Percentiles rank a stretch among this genome's conserved stretches.
These are phyloP conservation scores for Thalassoma bifasciatum DNA, from an alignment of 2,113 vertebrate species.

Conservation along the genomic window DNA sequence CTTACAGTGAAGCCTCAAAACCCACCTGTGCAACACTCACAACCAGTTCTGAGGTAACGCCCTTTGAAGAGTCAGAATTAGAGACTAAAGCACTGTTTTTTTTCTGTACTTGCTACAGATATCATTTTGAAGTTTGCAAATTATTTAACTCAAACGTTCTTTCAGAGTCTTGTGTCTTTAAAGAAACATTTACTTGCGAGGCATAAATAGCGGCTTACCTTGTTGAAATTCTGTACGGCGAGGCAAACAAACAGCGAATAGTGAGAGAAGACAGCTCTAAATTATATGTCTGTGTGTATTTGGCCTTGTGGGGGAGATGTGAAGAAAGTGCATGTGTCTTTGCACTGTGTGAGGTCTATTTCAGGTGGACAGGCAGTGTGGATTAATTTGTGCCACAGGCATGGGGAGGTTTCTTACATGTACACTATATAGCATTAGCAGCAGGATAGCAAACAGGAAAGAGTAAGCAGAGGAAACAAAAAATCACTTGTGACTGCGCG, in stretches of 20 bases:
- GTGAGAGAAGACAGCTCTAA: slow-evolving; percentile 35
- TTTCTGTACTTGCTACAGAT: slow-evolving; percentile 21
- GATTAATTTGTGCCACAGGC: slow-evolving; percentile 86
- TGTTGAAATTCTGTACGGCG: slow-evolving; percentile 48
- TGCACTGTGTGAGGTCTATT: slow-evolving; percentile 44
- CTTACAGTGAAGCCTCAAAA: slow-evolving; percentile 13
- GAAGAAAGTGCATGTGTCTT: slow-evolving; percentile 68
- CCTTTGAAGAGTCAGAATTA: slow-evolving; percentile 12
- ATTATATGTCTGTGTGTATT: slow-evolving; percentile 55
- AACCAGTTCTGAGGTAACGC: background rate
- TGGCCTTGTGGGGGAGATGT: slow-evolving; percentile 41
- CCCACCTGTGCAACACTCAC: background rate
- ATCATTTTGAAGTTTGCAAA: slow-evolving; percentile 30
- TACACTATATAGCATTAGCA: slow-evolving; percentile 76
- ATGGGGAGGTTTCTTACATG: slow-evolving; percentile 74
- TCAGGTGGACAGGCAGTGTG: slow-evolving; percentile 75
- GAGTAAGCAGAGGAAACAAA: slow-evolving; percentile 42
- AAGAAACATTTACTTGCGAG: slow-evolving; percentile 5
- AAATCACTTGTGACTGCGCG: slow-evolving; percentile 73
- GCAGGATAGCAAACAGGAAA: slow-evolving; percentile 36
- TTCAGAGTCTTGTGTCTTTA: slow-evolving; percentile 22
- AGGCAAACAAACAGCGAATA: slow-evolving; percentile 33
- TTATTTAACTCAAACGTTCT: slow-evolving; percentile 17
- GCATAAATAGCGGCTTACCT: slow-evolving; percentile 6
- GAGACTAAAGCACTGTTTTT: background rate